Percentiles rank a stretch among this genome's conserved stretches.
These are phyloP conservation scores for Drosophila pallidifrons DNA, from an alignment of 1,140 invertebrate genomes.

Conservation along the genomic window DNA sequence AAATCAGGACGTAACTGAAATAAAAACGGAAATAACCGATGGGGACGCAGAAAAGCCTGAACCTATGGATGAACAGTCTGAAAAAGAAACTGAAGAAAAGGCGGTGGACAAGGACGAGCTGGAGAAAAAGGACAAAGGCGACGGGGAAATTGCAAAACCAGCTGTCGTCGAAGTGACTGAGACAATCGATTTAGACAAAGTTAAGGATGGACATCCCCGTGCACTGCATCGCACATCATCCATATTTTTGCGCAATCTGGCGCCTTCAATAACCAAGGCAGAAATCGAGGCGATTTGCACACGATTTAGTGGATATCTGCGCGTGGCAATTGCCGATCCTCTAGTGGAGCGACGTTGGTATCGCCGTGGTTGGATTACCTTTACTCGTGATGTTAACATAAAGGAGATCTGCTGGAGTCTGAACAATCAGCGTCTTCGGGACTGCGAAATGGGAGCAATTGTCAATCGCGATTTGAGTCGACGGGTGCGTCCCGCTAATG, in stretches of 20 bases:
- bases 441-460: slow-evolving; percentile 97
- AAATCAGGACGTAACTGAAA: slow-evolving; percentile 21
- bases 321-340: slow-evolving; percentile 98
- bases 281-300: slow-evolving; percentile 99
- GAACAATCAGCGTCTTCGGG: slow-evolving; percentile 94
- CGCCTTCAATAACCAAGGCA: slow-evolving; percentile 97
- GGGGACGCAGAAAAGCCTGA: slow-evolving; percentile 26
- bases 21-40: slow-evolving; percentile 29
- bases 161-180: slow-evolving; percentile 54
- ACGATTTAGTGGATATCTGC: slow-evolving; percentile 97
- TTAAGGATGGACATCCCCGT: slow-evolving; percentile 87
- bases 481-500: slow-evolving; percentile 96
- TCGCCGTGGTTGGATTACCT: slow-evolving; percentile 99
- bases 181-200: slow-evolving; percentile 84
- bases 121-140: not conserved
- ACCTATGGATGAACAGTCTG: slow-evolving; percentile 75
- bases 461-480: slow-evolving; percentile 97
- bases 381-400: slow-evolving; percentile 98
- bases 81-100: slow-evolving; percentile 48
- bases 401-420: slow-evolving; percentile 99
- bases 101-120: slow-evolving; percentile 7
- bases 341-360: slow-evolving; percentile 97
- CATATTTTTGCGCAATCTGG: slow-evolving; percentile 98
- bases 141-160: not conserved
- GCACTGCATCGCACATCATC: slow-evolving; percentile 97